Conservation (phyloP, 2,888 invertebrate genomes). For the Pollenia amentaria region DNA sequence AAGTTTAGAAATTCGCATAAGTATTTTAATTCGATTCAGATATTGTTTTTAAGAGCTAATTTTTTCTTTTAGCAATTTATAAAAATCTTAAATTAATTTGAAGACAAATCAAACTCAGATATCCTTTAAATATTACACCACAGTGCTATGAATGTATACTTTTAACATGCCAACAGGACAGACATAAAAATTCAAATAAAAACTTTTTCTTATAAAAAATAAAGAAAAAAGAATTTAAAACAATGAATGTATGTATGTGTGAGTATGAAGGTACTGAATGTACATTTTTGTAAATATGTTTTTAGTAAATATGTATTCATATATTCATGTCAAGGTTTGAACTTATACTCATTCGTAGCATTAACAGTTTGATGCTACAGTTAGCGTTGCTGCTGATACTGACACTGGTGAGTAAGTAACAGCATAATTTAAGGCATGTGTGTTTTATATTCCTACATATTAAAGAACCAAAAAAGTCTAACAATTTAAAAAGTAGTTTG, state of each 20-base stretch:
- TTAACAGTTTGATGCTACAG: constrained; percentile 3
- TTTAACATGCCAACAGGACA: no score
- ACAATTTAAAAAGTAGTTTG: background rate
- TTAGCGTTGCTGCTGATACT: constrained; percentile 13
- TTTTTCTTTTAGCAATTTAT: no score
- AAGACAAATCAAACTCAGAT: no score
- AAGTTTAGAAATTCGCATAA: no score
- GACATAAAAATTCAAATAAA: background rate
- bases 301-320: constrained; percentile 11
- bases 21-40: no score
- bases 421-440: background rate
- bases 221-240: background rate
- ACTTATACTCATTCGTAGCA: constrained; percentile 31
- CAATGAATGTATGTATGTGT: background rate
- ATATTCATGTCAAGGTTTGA: constrained; percentile 67
- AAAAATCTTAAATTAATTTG: background rate
- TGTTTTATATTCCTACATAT: background rate
- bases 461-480: background rate
- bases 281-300: background rate
- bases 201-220: background rate
- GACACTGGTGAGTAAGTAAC: background rate
- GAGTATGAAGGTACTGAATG: background rate
- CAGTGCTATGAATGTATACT: no score
- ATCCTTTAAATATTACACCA: no score
- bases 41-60: no score